These are phyloP conservation scores for Axis porcinus DNA, from an alignment of 2,113 vertebrate genomes.

Conservation along the genomic window DNA sequence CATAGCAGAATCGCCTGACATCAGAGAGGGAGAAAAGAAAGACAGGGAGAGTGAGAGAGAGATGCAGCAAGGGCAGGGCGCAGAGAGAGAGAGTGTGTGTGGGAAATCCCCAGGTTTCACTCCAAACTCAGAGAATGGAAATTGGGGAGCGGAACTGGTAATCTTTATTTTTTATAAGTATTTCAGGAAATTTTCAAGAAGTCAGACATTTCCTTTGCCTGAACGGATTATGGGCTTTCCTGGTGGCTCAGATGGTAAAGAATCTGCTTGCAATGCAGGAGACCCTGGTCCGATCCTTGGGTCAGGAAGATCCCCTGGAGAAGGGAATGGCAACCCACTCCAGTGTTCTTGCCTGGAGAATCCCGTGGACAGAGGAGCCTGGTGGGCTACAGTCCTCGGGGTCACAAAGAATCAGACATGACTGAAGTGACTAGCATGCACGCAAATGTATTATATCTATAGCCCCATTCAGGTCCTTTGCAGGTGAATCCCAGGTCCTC, in stretches of 20 bases:
- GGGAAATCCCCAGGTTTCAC: background rate
- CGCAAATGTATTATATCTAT: background rate
- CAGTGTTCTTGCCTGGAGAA: background rate
- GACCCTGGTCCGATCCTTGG: background rate
- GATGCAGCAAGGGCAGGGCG: rapidly evolving
- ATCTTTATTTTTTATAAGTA: background rate
- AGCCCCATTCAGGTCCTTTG: background rate
- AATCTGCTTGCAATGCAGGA: background rate
- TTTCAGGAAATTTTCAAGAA: background rate
- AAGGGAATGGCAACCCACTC: background rate
- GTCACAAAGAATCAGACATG: rapidly evolving
- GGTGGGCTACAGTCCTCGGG: background rate
- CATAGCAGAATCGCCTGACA: background rate
- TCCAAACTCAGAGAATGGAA: background rate
- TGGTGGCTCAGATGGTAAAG: background rate
- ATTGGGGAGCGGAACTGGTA: background rate
- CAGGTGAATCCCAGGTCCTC: background rate
- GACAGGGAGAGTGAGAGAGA: background rate
- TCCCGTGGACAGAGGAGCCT: background rate
- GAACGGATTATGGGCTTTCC: background rate
- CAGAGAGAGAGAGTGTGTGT: background rate
- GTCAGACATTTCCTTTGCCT: background rate
- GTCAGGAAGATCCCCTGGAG: background rate
- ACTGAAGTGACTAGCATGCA: background rate
- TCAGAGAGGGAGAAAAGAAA: background rate